Conservation (phyloP, 2,888 invertebrate genomes). For the Tipula lateralis region DNA sequence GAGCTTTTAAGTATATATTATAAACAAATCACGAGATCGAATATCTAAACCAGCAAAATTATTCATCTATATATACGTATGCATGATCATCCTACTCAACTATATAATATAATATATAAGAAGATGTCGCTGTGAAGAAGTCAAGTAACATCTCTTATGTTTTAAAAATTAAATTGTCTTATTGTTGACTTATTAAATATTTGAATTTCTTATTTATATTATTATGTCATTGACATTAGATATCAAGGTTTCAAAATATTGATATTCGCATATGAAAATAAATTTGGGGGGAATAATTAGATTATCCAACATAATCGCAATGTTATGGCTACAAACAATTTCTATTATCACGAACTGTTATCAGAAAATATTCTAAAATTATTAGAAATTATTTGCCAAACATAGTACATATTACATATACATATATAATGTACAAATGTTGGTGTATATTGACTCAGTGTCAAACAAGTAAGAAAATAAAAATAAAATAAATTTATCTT, state of each 20-base stretch:
- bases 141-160: not conserved
- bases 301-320: not conserved
- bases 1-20: not conserved
- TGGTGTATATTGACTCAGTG: not conserved
- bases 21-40: not conserved
- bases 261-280: not conserved
- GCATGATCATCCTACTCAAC: not conserved
- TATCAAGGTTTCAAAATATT: slow-evolving; percentile 19
- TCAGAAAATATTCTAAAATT: not conserved
- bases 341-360: not conserved
- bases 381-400: not conserved
- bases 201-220: not conserved
- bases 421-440: not conserved
- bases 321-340: not conserved
- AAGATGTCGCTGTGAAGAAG: not conserved
- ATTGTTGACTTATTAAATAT: not conserved
- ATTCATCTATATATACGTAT: not conserved
- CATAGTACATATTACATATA: too few relatives aligned
- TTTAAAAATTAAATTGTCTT: not conserved
- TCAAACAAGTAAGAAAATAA: not conserved
- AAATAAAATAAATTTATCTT: not conserved
- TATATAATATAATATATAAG: not conserved
- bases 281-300: not conserved
- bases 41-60: not conserved
- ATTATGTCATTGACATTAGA: slow-evolving; percentile 11